These are phyloP conservation scores for Spialia ferax DNA, from an alignment of 2,888 invertebrate genomes.

Conservation along the genomic window DNA sequence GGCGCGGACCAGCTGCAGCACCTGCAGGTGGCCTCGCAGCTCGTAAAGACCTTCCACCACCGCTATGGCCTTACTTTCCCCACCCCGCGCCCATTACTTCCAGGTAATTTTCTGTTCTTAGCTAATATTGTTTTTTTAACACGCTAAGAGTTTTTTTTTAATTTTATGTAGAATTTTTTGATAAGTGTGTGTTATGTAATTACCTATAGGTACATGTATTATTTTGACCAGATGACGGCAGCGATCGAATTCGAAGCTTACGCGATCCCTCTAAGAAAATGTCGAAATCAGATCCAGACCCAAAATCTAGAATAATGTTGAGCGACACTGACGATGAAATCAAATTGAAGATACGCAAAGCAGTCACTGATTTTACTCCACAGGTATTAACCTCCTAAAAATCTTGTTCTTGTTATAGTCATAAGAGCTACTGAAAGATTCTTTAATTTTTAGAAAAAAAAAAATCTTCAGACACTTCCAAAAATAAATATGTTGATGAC, in stretches of 20 bases:
- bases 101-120: constrained; percentile 73
- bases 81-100: constrained; percentile 89
- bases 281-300: constrained; percentile 97
- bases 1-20: too few species aligned
- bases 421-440: too few species aligned
- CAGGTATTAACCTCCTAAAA: too few species aligned
- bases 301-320: constrained; percentile 92
- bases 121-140: too few species aligned
- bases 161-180: too few species aligned
- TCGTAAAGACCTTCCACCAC: constrained; percentile 93
- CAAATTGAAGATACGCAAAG: constrained; percentile 89
- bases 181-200: too few species aligned
- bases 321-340: constrained; percentile 86
- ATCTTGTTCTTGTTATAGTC: not conserved
- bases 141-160: too few species aligned
- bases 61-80: constrained; percentile 93
- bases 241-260: constrained; percentile 92
- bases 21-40: constrained; percentile 92
- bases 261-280: constrained; percentile 97
- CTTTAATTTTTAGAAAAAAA: too few species aligned
- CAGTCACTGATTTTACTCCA: constrained; percentile 96
- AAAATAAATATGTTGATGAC: too few species aligned
- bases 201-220: too few species aligned
- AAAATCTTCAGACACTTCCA: too few species aligned
- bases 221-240: constrained; percentile 77